Evolutionary conservation across 2,113 vertebrate genomes (phyloP), one percentile per base, ranked within the genome.

Genomic region (Australoheros scitulus): DNA sequence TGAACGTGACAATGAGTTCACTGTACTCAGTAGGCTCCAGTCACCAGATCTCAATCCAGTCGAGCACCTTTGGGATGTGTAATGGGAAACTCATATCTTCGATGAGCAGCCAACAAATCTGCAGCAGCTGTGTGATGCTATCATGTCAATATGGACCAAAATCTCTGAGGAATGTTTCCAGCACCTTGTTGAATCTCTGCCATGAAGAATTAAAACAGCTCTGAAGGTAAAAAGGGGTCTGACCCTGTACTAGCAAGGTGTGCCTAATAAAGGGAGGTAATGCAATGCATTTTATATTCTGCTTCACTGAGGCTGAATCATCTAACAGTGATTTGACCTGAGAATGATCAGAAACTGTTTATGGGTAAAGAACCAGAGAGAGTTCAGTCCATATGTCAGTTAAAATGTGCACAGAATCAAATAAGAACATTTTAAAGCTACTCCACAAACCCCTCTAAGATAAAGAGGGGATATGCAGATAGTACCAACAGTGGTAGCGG

Each of bases 341-440:
- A 26, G 26, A 68, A 68, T 26, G 14, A 47, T 68, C 7, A 18
- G 38, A 68, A 68, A 68, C 26, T 6, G 6, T 47, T 68, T 68
- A 17, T 68, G 14, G 22, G 22, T 47, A 68, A 68, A 22, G 15
- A 65, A 47, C n/a, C 22, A 68, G 38, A 50, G 38, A 11, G 11
- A 43, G 41, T 43, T 43, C 41, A 43, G 41, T 43, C 11, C 41
- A 43, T 3, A 43, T 43, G 41, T 11, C 38, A 41, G 11, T 41
- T 41, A 11, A 41, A 41, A 41, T 41, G 41, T 26, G 47, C 0
- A 70, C 64, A 29, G 6, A 70, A 24, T 70, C 29, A 29, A 70
- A 50, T 70, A 26, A 52, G 0, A 0, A 20, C 24, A 52, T 1
- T 50, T 52, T 50, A 50, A 0, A 29, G 24, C 43, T 29, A 70